A percentile compares a stretch with the other conserved stretches of the same genome.
These are phyloP conservation scores for Nipponia nippon DNA, from an alignment of 2,113 vertebrate species.

Conservation along the genomic window DNA sequence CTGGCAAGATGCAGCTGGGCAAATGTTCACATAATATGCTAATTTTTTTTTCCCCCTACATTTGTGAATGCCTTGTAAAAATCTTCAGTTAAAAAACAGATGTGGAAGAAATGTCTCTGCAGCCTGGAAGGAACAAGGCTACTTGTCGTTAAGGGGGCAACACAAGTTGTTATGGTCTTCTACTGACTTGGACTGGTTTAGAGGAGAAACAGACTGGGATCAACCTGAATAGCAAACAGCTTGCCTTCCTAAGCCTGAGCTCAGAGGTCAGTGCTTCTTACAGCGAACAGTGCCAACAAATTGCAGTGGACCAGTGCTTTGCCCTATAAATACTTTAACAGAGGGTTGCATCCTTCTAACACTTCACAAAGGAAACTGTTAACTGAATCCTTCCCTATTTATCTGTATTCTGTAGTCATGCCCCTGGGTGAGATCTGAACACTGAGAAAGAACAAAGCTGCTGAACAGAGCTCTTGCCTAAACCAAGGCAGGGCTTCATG, in stretches of 20 bases:
- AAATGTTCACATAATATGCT: background rate
- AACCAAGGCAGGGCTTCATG: background rate
- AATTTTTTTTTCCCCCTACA: background rate
- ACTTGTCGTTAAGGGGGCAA: background rate
- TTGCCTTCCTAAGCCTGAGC: background rate
- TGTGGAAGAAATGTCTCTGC: background rate
- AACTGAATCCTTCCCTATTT: background rate
- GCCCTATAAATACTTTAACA: background rate
- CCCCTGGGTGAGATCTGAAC: background rate
- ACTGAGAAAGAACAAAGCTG: background rate
- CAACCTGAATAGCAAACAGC: background rate
- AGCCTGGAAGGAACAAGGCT: background rate
- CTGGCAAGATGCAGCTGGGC: background rate
- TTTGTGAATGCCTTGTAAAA: slow-evolving; percentile 32
- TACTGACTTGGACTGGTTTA: background rate
- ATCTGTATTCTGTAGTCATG: background rate
- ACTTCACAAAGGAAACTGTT: background rate
- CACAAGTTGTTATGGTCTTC: background rate
- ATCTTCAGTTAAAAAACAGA: background rate
- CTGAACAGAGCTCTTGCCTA: background rate
- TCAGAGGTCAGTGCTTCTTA: background rate
- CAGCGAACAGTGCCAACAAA: background rate
- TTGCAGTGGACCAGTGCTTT: background rate
- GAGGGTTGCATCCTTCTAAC: background rate
- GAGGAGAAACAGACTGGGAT: background rate